These are phyloP conservation scores for Hydrophis major DNA, from an alignment of 2,797 vertebrate species.

Conservation along the genomic window DNA sequence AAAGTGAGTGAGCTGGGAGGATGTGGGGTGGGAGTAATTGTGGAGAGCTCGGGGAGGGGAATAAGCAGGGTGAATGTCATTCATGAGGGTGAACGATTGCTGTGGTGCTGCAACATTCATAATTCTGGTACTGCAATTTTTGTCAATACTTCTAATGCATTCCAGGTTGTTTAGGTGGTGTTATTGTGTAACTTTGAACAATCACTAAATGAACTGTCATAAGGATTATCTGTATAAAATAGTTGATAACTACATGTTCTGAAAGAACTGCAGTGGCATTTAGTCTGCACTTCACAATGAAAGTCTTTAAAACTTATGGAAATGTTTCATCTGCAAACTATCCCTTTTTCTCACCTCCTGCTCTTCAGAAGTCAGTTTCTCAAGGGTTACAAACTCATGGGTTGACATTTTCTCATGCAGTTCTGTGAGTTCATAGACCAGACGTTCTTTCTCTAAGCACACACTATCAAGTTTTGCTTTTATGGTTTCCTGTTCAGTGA, in stretches of 20 bases:
- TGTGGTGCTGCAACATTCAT: no score
- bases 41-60: no score
- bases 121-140: neutral
- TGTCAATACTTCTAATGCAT: no score
- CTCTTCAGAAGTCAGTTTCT: slow-evolving; percentile 78
- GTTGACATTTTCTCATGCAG: slow-evolving; percentile 78
- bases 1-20: no score
- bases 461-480: slow-evolving; percentile 63
- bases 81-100: no score
- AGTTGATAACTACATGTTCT: neutral
- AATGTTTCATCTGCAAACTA: neutral
- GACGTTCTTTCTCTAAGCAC: slow-evolving; percentile 68
- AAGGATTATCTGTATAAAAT: neutral
- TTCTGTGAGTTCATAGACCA: slow-evolving; percentile 67
- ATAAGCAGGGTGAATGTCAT: no score
- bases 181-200: no score
- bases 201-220: neutral
- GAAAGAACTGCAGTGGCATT: neutral
- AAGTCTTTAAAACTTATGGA: neutral
- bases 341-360: slow-evolving; percentile 76
- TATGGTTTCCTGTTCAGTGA: slow-evolving; percentile 58
- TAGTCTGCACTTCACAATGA: neutral
- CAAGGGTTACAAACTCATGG: slow-evolving; percentile 84
- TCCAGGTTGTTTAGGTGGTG: no score
- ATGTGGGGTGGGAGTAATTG: no score